phyloP scores from a whole-genome alignment of 2,113 vertebrate genomes.

The Urocynchramus pylzowi region DNA sequence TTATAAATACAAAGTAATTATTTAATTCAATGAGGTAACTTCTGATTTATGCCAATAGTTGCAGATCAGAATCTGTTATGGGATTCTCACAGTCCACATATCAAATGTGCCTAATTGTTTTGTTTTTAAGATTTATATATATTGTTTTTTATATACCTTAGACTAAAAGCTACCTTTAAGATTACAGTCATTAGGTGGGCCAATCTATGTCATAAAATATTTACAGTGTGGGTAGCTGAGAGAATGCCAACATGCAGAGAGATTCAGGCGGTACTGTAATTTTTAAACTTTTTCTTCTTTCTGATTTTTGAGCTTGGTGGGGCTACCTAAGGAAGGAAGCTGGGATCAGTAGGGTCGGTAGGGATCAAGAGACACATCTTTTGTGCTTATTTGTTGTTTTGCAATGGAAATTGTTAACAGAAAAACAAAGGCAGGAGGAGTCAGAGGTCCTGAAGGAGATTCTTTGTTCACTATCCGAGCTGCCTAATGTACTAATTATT shows the following conservation, averaged over 20 bases:
- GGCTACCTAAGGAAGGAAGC: neutral
- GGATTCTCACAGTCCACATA: neutral
- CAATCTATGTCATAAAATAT: neutral
- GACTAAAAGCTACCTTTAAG: neutral
- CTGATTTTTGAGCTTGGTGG: neutral
- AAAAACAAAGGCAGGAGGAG: neutral
- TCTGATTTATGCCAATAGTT: neutral
- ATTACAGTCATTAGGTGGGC: neutral
- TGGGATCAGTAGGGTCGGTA: neutral
- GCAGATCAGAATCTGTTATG: neutral
- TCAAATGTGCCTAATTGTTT: neutral
- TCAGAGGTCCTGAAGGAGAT: neutral
- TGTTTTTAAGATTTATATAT: neutral
- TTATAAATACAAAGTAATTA: neutral
- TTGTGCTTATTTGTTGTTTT: neutral
- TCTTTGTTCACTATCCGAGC: conserved; percentile 11
- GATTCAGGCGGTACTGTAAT: neutral
- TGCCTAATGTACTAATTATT: conserved; percentile 58
- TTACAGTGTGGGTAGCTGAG: neutral
- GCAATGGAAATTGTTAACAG: neutral
- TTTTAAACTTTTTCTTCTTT: neutral
- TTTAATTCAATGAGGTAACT: neutral
- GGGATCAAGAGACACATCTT: neutral
- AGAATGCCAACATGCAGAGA: neutral
- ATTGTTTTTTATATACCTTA: neutral